Percentiles rank a stretch among this genome's conserved stretches.
These are phyloP conservation scores for Drosophila kokeensis DNA, from an alignment of 2,888 invertebrate species.

Conservation along the genomic window DNA sequence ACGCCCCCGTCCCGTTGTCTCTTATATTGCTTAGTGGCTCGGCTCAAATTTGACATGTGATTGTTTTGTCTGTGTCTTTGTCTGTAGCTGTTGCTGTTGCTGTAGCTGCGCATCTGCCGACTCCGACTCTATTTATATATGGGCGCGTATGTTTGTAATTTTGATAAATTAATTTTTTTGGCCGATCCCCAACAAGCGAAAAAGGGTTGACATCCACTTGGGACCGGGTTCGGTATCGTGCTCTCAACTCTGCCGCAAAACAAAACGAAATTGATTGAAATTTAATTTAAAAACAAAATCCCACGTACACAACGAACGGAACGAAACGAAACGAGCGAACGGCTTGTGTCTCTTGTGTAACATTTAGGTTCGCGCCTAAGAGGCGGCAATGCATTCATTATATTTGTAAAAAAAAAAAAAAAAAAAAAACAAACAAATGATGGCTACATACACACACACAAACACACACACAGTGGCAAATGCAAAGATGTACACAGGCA, in stretches of 20 bases:
- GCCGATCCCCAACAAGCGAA: slow-evolving; percentile 40
- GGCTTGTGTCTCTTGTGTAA: slow-evolving; percentile 69
- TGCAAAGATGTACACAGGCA: background rate
- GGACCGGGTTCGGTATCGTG: slow-evolving; percentile 40
- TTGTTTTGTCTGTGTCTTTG: slow-evolving; percentile 70
- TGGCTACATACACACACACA: background rate
- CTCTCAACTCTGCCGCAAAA: slow-evolving; percentile 23
- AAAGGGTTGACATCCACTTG: slow-evolving; percentile 79
- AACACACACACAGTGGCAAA: background rate
- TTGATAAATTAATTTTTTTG: slow-evolving; percentile 83
- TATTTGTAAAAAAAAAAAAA: slow-evolving; percentile 10
- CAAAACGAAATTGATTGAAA: slow-evolving; percentile 73
- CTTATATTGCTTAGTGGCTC: slow-evolving; percentile 65
- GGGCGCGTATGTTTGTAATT: slow-evolving; percentile 66
- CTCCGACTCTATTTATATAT: slow-evolving; percentile 32
- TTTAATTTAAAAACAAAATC: slow-evolving; percentile 69
- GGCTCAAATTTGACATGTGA: slow-evolving; percentile 82
- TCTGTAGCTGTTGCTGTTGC: slow-evolving; percentile 37
- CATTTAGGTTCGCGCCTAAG: slow-evolving; percentile 58
- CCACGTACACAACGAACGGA: slow-evolving; percentile 21
- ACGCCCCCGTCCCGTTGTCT: background rate
- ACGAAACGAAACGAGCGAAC: background rate
- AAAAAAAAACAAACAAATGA: slow-evolving; percentile 9
- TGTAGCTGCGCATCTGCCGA: slow-evolving; percentile 52
- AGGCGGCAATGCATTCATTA: slow-evolving; percentile 45